Base-by-base conservation (phyloP, 1,140 invertebrate species). In the Camponotus floridanus region DNA sequence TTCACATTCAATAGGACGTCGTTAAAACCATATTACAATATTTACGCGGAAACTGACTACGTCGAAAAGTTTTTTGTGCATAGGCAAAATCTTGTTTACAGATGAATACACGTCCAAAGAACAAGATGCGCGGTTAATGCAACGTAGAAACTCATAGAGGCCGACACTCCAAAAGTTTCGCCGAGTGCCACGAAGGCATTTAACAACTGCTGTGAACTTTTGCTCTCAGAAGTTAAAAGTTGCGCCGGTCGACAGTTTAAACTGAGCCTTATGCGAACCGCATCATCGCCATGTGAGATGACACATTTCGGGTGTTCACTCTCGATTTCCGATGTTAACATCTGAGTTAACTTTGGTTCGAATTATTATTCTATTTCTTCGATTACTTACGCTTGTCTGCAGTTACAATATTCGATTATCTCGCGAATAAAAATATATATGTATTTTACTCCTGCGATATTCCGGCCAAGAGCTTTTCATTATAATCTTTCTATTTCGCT, bases 141-240 rank as follows among this genome's bases (percentile, higher is more conserved):
- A 87, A 55, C 55, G 83, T 67, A 78, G 79, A 67, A 88, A 87
- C 73, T 87, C 55, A 65, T n/a, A 33, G 6, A 39, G 45, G 7
- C 45, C 15, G 76, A 45, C 68, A 85, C 73, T 84, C n/a, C 0
- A 33, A 87, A 88, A 87, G 78, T 88, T 88, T 84, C 48, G 21
- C 31, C 76, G 70, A 74, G 74, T 64, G 68, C 33, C 39, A 78
- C 39, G 79, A n/a, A 76, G 57, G 86, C 85, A 88, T 87, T 87
- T 88, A 88, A 83, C 86, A 88, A 87, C 87, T 83, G 74, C 68
- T 74, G 48, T 2, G 42, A 88, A 88, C 86, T 88, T 88, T 33
- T 48, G 39, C 59, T 51, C 64, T 81, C 42, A 11, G 21, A 68
- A 83, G 87, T 87, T 88, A 83, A 88, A 88, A 88, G 87, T 88